Conservation (phyloP, 2,888 invertebrate species). For the Ormyrus labotus region DNA sequence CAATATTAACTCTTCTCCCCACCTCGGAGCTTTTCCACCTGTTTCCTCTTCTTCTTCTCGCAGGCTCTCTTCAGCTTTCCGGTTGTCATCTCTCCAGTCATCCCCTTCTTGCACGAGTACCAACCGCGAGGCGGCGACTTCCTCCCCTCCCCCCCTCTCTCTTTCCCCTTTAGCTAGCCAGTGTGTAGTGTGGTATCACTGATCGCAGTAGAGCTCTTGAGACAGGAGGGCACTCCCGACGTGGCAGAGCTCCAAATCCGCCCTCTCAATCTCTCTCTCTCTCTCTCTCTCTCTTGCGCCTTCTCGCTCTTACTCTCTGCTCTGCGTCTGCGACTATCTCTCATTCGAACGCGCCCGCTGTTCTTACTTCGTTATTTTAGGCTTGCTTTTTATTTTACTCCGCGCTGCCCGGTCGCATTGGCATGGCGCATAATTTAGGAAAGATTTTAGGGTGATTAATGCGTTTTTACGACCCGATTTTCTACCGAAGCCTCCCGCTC, state of each 20-base stretch:
- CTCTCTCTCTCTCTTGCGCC: constrained; percentile 4
- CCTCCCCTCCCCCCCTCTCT: not conserved
- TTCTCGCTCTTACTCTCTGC: constrained; percentile 32
- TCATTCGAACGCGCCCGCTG: constrained; percentile 25
- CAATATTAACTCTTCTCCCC: constrained; percentile 71
- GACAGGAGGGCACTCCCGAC: constrained; percentile 71
- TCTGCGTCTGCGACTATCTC: constrained; percentile 19
- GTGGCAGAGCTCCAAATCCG: constrained; percentile 75
- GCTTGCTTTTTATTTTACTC: no score
- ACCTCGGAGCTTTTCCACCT: constrained; percentile 65
- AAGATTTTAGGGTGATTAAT: constrained; percentile 29
- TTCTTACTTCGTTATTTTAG: constrained; percentile 39
- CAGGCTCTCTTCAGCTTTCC: constrained; percentile 43
- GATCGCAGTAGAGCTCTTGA: constrained; percentile 74
- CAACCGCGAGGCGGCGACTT: constrained; percentile 63
- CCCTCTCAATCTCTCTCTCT: constrained; percentile 50
- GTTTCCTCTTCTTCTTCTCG: constrained; percentile 65
- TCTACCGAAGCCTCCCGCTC: no score
- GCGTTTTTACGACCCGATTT: not conserved
- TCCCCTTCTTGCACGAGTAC: constrained; percentile 63
- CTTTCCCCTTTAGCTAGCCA: not conserved
- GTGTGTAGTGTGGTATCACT: constrained; percentile 73
- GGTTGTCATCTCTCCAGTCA: not conserved
- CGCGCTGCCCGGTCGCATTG: constrained; percentile 44
- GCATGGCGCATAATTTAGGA: constrained; percentile 19